Evolutionary conservation across 2,888 invertebrate genomes (phyloP).

Genomic region (Apodemia mormo): DNA sequence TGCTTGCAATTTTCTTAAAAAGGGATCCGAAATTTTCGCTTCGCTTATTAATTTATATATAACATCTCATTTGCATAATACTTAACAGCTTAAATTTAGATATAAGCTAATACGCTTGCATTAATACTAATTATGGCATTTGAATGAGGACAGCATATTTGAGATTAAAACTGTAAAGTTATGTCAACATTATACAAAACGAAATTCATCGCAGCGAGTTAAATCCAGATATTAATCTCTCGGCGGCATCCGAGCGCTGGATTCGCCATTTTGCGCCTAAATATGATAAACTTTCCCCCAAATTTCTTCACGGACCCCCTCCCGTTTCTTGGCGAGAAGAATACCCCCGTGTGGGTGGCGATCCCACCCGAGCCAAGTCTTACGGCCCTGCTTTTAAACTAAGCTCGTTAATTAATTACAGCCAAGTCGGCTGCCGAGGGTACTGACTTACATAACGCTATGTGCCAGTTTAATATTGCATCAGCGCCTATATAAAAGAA

Average conservation of each 20-base stretch:
- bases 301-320: constrained; percentile 73
- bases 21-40: not conserved
- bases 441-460: constrained; percentile 73
- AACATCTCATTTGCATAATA: constrained; percentile 49
- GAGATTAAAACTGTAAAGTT: constrained; percentile 61
- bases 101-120: constrained; percentile 5
- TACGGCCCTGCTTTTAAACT: constrained; percentile 82
- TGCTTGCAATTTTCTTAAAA: too few relatives aligned
- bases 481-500: constrained; percentile 38
- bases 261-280: constrained; percentile 82
- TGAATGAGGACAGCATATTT: constrained; percentile 37
- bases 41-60: not conserved
- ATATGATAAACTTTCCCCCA: constrained; percentile 82
- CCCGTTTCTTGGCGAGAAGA: constrained; percentile 58
- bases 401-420: constrained; percentile 83
- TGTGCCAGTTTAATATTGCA: constrained; percentile 77
- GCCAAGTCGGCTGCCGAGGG: constrained; percentile 76
- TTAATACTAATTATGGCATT: constrained; percentile 3
- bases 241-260: constrained; percentile 76
- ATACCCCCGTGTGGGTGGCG: constrained; percentile 49
- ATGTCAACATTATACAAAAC: constrained; percentile 71
- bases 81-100: not conserved
- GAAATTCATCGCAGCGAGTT: constrained; percentile 77
- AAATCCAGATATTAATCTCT: constrained; percentile 80
- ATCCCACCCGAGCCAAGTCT: constrained; percentile 68